Conservation (phyloP, 2,888 invertebrate genomes). For the Stegophylla sp. region DNA sequence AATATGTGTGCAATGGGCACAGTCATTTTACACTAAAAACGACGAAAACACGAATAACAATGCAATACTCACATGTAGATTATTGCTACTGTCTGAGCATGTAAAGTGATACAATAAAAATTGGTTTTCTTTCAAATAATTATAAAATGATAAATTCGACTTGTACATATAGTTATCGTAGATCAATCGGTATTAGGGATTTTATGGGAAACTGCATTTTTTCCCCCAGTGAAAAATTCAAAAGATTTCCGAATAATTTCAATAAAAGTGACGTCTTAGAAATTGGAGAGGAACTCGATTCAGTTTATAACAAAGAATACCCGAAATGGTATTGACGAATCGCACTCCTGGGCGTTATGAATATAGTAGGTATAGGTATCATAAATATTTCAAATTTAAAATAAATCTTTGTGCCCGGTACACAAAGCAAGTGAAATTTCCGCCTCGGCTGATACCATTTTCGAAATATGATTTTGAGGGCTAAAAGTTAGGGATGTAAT, state of each 20-base stretch:
- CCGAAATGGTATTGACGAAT: not conserved
- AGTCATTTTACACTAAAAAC: not conserved
- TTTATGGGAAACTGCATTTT: not conserved
- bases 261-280: not conserved
- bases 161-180: not conserved
- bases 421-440: not conserved
- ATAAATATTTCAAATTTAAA: slow-evolving; percentile 32
- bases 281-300: not conserved
- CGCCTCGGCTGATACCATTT: slow-evolving; percentile 8
- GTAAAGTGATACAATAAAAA: not conserved
- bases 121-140: not conserved
- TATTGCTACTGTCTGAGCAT: not conserved
- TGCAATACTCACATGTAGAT: not conserved
- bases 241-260: not conserved
- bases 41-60: not conserved
- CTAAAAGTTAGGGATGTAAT: not conserved
- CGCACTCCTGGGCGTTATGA: not conserved
- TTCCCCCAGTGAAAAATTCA: not conserved
- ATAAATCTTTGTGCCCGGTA: not conserved
- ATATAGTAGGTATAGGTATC: not conserved
- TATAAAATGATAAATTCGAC: not conserved
- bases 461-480: not conserved
- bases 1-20: not conserved
- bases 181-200: too few relatives aligned
- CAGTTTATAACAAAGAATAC: not conserved